These are phyloP conservation scores for Lepidocyrtinus sp. DNA, from an alignment of 2,888 invertebrate species.

Conservation along the genomic window DNA sequence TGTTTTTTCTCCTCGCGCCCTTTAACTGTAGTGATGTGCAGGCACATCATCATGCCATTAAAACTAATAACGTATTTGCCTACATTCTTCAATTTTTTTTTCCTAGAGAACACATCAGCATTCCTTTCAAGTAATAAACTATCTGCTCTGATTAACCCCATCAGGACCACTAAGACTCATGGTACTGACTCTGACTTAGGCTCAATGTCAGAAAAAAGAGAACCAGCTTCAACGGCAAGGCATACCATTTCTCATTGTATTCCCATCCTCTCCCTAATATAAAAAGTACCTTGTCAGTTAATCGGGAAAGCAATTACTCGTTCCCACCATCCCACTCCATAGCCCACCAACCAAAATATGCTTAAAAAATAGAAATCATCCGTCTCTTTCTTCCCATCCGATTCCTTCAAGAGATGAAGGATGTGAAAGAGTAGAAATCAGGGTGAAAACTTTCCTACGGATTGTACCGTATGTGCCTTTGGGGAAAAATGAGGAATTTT, in stretches of 20 bases:
- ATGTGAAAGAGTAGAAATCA: neutral
- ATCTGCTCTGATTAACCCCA: slow-evolving; percentile 51
- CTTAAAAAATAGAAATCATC: neutral
- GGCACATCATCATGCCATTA: slow-evolving; percentile 15
- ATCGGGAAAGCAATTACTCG: slow-evolving; percentile 51
- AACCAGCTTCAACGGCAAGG: slow-evolving; percentile 18
- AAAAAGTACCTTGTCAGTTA: slow-evolving; percentile 50
- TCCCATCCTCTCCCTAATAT: slow-evolving; percentile 34
- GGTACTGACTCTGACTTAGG: no score
- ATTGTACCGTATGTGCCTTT: neutral
- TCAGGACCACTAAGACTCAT: no score
- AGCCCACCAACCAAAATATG: slow-evolving; percentile 10
- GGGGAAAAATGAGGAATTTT: neutral
- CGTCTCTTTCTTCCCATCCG: neutral
- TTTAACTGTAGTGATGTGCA: neutral
- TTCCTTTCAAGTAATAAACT: slow-evolving; percentile 43
- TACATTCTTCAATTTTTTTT: slow-evolving; percentile 1
- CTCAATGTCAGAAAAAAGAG: slow-evolving; percentile 11
- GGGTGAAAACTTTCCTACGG: neutral
- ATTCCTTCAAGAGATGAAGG: slow-evolving; percentile 9
- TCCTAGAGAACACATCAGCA: neutral
- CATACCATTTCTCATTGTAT: slow-evolving; percentile 11
- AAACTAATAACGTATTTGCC: slow-evolving; percentile 15
- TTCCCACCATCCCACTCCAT: slow-evolving; percentile 12
- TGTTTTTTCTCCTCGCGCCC: neutral